Percentiles rank a stretch among this genome's conserved stretches.
Evolutionary conservation across 2,113 vertebrate species (phyloP).

Genomic region (Plecotus auritus): DNA sequence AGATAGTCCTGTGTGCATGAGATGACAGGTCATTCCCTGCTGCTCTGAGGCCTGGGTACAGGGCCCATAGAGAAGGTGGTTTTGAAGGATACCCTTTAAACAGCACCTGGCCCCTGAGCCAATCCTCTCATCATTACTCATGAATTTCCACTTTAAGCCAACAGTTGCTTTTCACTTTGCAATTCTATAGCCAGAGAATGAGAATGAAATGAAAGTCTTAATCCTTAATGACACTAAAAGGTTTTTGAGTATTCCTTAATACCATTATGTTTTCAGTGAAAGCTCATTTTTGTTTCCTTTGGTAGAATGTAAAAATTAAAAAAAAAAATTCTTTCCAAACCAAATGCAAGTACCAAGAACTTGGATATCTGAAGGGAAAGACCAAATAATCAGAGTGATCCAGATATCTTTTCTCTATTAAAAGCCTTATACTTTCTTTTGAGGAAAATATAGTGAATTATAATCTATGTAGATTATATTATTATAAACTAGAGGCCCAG

Average conservation of each 20-base stretch:
- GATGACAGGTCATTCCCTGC: neutral
- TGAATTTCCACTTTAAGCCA: constrained; percentile 4
- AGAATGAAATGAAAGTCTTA: neutral
- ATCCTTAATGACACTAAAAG: neutral
- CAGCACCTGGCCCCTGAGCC: neutral
- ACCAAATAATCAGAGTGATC: neutral
- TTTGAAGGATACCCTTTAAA: neutral
- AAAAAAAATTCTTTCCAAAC: neutral
- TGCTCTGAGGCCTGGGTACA: neutral
- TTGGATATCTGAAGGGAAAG: neutral
- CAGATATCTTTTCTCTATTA: neutral
- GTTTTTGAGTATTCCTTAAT: constrained; percentile 43
- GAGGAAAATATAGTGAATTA: neutral
- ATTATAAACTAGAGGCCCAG: neutral
- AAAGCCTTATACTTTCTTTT: neutral
- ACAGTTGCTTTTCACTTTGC: constrained; percentile 23
- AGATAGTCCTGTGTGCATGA: neutral
- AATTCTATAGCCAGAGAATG: neutral
- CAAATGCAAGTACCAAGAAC: neutral
- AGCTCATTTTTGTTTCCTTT: constrained; percentile 34
- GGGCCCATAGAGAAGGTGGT: neutral
- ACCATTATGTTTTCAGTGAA: constrained; percentile 14
- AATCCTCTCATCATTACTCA: neutral
- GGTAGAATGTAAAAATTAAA: neutral
- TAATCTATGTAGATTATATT: neutral